These are phyloP conservation scores for Cataglyphis livida DNA, from an alignment of 2,888 invertebrate genomes.

Conservation along the genomic window DNA sequence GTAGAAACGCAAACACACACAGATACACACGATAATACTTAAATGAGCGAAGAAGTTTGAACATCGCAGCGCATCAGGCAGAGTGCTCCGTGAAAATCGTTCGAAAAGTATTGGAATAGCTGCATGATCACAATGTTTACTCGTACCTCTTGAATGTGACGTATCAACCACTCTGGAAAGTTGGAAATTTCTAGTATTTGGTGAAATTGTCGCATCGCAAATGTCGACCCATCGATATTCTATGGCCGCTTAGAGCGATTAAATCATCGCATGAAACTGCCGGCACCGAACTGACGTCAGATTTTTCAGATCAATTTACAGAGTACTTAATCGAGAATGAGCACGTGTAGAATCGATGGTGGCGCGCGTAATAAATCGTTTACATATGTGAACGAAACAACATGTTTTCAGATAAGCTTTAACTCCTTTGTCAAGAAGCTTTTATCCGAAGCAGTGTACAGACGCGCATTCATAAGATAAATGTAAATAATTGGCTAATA, in stretches of 20 bases:
- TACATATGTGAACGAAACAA: constrained; percentile 40
- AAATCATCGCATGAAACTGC: constrained; percentile 59
- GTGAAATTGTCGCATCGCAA: constrained; percentile 60
- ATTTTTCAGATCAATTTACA: constrained; percentile 70
- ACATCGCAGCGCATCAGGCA: constrained; percentile 21
- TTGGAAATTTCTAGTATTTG: constrained; percentile 47
- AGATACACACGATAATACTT: constrained; percentile 18
- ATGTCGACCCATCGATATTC: constrained; percentile 50
- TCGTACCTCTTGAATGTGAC: constrained; percentile 37
- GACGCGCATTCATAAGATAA: background rate
- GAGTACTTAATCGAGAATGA: constrained; percentile 64
- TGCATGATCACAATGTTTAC: constrained; percentile 49
- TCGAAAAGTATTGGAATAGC: constrained; percentile 35
- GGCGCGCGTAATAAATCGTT: constrained; percentile 59
- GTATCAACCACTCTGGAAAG: constrained; percentile 36
- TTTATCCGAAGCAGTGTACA: background rate
- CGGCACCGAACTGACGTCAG: constrained; percentile 55
- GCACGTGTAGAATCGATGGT: constrained; percentile 60
- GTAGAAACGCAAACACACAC: background rate
- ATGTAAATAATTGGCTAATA: constrained; percentile 12
- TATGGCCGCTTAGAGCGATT: constrained; percentile 60
- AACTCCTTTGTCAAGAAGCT: constrained; percentile 42
- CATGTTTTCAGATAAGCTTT: constrained; percentile 42
- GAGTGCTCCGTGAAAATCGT: constrained; percentile 43
- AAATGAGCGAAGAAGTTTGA: constrained; percentile 46